Percentiles rank a stretch among this genome's conserved stretches.
Conservation (phyloP, 53 echinoderm and acorn worm species). For the Hippasteria phrygiana region DNA sequence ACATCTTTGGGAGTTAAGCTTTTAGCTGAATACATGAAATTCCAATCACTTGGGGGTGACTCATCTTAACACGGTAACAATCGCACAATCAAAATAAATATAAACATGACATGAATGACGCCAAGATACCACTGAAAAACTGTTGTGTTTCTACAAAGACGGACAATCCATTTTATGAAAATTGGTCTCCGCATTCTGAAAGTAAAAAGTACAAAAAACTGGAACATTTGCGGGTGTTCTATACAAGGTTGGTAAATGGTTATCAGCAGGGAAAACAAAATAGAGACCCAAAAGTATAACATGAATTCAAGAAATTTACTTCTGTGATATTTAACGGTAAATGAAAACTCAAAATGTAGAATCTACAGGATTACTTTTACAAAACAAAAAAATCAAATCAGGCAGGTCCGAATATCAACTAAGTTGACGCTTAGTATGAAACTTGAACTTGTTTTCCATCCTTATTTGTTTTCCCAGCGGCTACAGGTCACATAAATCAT, state of each 20-base stretch:
- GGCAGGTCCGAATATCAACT: background rate
- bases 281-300: background rate
- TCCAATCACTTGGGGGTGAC: background rate
- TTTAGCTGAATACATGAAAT: conserved; percentile 15
- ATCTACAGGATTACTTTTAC: background rate
- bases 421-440: background rate
- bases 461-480: background rate
- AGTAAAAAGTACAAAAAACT: too few species aligned
- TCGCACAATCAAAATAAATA: too few species aligned
- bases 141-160: too few species aligned
- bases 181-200: too few species aligned
- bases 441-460: too few species aligned
- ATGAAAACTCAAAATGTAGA: background rate
- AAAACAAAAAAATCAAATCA: background rate
- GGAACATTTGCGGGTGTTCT: too few species aligned
- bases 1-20: background rate
- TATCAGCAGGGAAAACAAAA: too few species aligned
- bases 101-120: too few species aligned
- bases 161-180: too few species aligned
- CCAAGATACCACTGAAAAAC: too few species aligned
- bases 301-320: background rate
- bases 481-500: background rate
- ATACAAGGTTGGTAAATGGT: too few species aligned
- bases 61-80: too few species aligned
- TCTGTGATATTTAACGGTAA: background rate